A percentile compares a stretch with the other conserved stretches of the same genome.
Evolutionary conservation across 1,140 invertebrate genomes (phyloP).

Genomic region (Hydropsyche tenuis): DNA sequence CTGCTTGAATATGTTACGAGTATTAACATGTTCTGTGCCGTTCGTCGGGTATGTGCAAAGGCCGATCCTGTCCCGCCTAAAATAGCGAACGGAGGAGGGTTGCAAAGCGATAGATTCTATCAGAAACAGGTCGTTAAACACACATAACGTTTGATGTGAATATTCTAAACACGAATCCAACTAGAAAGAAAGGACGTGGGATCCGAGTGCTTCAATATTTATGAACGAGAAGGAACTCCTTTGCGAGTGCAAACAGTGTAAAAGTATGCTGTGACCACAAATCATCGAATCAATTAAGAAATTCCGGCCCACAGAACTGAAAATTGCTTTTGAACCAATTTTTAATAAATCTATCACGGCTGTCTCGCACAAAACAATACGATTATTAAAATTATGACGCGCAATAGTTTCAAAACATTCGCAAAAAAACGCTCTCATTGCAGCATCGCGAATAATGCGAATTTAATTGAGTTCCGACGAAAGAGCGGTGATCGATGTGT

Average conservation of each 20-base stretch:
- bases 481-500: not conserved
- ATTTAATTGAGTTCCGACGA: conserved; percentile 3
- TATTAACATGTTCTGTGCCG: not conserved
- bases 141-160: conserved; percentile 24
- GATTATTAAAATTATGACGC: no score
- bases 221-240: no score
- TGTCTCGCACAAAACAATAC: no score
- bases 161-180: conserved; percentile 17
- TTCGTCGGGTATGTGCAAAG: not conserved
- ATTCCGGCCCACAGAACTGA: no score
- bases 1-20: no score
- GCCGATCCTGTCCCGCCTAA: conserved; percentile 15
- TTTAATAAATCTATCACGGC: no score
- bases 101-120: not conserved
- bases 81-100: conserved; percentile 1
- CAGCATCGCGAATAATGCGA: conserved; percentile 7
- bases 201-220: no score
- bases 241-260: not conserved
- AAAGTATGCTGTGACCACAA: not conserved
- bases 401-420: no score
- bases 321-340: no score
- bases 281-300: no score
- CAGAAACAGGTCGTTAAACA: conserved; percentile 19
- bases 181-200: no score
- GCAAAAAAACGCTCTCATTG: not conserved